These are phyloP conservation scores for Drosophila meridionalis DNA, from an alignment of 2,888 invertebrate species.

Conservation along the genomic window DNA sequence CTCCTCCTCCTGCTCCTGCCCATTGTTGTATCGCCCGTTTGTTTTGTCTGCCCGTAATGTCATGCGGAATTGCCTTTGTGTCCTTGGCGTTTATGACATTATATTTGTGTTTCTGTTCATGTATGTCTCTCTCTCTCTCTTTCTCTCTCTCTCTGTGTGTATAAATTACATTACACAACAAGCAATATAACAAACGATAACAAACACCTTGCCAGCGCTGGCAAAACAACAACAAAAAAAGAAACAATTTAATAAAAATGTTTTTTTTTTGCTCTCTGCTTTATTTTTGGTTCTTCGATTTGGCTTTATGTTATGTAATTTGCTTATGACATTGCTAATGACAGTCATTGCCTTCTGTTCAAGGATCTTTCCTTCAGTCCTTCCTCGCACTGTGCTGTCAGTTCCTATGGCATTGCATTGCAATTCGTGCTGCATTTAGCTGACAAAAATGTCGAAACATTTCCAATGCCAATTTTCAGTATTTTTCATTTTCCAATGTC, in stretches of 20 bases:
- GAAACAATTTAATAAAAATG: slow-evolving; percentile 71
- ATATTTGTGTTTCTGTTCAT: slow-evolving; percentile 63
- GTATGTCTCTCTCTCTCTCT: slow-evolving; percentile 25
- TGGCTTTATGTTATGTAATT: slow-evolving; percentile 59
- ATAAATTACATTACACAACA: slow-evolving; percentile 79
- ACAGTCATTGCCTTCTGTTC: slow-evolving; percentile 35
- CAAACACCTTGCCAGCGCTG: slow-evolving; percentile 69
- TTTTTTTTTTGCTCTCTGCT: slow-evolving; percentile 6
- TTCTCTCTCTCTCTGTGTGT: slow-evolving; percentile 46
- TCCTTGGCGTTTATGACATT: slow-evolving; percentile 78
- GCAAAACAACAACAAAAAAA: slow-evolving; percentile 2
- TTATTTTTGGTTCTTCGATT: slow-evolving; percentile 47
- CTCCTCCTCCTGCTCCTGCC: not conserved
- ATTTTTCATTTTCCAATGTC: slow-evolving; percentile 23
- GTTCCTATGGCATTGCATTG: slow-evolving; percentile 39
- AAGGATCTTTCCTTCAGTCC: slow-evolving; percentile 7
- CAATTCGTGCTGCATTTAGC: slow-evolving; percentile 33
- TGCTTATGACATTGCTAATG: slow-evolving; percentile 64
- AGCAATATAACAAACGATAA: slow-evolving; percentile 80
- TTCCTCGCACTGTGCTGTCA: slow-evolving; percentile 12
- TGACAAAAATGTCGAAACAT: slow-evolving; percentile 41
- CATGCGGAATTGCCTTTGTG: slow-evolving; percentile 76
- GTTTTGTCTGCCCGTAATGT: slow-evolving; percentile 76
- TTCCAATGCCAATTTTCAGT: slow-evolving; percentile 45
- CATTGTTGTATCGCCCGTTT: slow-evolving; percentile 62